Percentiles rank a stretch among this genome's conserved stretches.
phyloP scores from a whole-genome alignment of 1,140 invertebrate species.

The Leguminivora glycinivorella region DNA sequence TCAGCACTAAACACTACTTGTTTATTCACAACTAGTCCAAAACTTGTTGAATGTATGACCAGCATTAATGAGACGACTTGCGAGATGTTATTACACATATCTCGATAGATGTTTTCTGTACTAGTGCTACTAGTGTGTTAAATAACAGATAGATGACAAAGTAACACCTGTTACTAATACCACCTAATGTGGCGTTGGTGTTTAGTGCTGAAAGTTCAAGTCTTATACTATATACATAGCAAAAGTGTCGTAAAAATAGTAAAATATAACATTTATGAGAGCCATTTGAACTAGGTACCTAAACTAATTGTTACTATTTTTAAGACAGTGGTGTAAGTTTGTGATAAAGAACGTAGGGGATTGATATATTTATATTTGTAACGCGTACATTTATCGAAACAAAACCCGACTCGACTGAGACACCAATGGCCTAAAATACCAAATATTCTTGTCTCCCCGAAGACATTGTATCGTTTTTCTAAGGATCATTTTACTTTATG shows the following conservation, averaged over 20 bases:
- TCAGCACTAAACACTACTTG: not conserved
- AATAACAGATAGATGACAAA: no score
- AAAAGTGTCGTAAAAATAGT: not conserved
- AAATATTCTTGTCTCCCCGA: not conserved
- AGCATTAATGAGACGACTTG: no score
- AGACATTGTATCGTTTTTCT: not conserved
- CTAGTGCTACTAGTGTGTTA: not conserved
- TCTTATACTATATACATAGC: conserved; percentile 2
- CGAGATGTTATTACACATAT: no score
- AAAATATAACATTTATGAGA: no score
- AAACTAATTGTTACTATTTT: conserved; percentile 1
- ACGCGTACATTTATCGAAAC: not conserved
- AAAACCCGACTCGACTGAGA: not conserved
- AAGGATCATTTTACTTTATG: not conserved
- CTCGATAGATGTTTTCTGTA: not conserved
- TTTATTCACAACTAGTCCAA: no score
- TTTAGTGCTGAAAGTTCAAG: not conserved
- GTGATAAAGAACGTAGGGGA: conserved; percentile 6
- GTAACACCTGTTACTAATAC: no score
- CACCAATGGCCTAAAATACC: not conserved
- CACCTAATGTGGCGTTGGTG: no score
- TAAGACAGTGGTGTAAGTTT: not conserved
- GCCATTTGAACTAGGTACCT: no score
- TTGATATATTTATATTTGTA: conserved; percentile 17
- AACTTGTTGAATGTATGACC: no score